Base-by-base conservation (phyloP, 2,797 vertebrate species). In the Characodon lateralis region DNA sequence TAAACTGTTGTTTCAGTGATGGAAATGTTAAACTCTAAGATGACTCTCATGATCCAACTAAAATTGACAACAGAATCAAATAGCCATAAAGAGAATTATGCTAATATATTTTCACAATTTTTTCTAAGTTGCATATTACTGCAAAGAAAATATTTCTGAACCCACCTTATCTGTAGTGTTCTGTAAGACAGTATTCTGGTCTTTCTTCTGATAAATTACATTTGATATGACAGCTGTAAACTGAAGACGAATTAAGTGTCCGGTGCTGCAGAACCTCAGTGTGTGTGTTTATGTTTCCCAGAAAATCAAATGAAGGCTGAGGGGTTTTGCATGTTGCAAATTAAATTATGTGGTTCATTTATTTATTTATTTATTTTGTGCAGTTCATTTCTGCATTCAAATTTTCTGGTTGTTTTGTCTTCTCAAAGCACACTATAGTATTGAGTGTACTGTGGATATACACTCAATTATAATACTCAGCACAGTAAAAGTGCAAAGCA, bases 301-400 rank as follows among this genome's bases (percentile, higher is more conserved):
- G 13, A 8, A 41, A 26, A 26, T 71, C 35, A 43, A 55, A 1
- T 20, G 41, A 31, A 16, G 58, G 61, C 16, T 2, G 4, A 8
- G 28, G 24, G 1, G 13, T 46, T 65, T 86, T 84, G 77, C 77
- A 82, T 78, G 26, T 76, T 74, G 50, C 51, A 66, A 71, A 66
- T 46, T 53, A 76, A 48, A 43, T 14, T 14, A 73, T 41, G 53
- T 26, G 71, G 71, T 72, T 72, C 41, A 55, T 24, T 3, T 31
- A 31, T 16, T 43, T 31, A 39, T 66, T 41, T 26, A 10, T 39
- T 20, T 39, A 41, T 28, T 71, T 28, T 28, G 16, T 58, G 43
- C 71, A n/a, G 71, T 73, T 43, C 22, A 73, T 73, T 73, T 58
- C 39, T 41, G 31, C n/a, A 73, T 24, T 24, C 71, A 73, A 73